Evolutionary conservation across 2,113 vertebrate species (phyloP).

Genomic region (Campylomormyrus tamandua): DNA sequence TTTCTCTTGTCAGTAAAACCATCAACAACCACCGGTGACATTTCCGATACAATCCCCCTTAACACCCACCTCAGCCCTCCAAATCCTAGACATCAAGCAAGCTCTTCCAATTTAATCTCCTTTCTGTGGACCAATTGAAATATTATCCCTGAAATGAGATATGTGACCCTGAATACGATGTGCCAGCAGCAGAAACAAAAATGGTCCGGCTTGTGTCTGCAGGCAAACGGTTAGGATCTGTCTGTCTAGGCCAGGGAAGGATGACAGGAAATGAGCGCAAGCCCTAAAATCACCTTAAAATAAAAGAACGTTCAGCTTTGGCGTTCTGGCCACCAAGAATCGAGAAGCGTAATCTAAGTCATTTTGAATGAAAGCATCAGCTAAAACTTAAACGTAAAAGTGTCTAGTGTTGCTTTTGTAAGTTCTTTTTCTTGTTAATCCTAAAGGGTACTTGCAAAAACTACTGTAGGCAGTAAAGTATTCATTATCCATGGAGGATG

Average conservation of each 20-base stretch:
- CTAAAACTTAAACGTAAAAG: not conserved
- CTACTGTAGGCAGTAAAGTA: not conserved
- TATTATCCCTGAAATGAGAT: slow-evolving; percentile 72
- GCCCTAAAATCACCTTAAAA: not conserved
- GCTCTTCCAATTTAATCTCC: slow-evolving; percentile 66
- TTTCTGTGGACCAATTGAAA: slow-evolving; percentile 64
- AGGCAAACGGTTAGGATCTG: not conserved
- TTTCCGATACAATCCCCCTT: slow-evolving; percentile 23
- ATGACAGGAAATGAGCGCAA: not conserved
- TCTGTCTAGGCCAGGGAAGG: not conserved
- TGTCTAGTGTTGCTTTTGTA: not conserved
- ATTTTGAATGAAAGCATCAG: not conserved
- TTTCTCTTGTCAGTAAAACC: slow-evolving; percentile 14
- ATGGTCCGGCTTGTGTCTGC: not conserved
- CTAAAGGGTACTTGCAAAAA: not conserved
- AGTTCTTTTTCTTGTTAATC: not conserved
- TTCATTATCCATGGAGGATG: not conserved
- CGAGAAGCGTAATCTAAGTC: not conserved
- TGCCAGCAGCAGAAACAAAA: slow-evolving; percentile 29
- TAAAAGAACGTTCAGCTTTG: not conserved
- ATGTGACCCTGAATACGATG: slow-evolving; percentile 73
- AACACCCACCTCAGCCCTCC: slow-evolving; percentile 37
- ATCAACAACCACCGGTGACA: slow-evolving; percentile 26
- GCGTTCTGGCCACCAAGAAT: not conserved
- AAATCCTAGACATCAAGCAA: slow-evolving; percentile 46